Conservation (phyloP, 2,113 vertebrate genomes). For the Tychaedon coryphoeus region DNA sequence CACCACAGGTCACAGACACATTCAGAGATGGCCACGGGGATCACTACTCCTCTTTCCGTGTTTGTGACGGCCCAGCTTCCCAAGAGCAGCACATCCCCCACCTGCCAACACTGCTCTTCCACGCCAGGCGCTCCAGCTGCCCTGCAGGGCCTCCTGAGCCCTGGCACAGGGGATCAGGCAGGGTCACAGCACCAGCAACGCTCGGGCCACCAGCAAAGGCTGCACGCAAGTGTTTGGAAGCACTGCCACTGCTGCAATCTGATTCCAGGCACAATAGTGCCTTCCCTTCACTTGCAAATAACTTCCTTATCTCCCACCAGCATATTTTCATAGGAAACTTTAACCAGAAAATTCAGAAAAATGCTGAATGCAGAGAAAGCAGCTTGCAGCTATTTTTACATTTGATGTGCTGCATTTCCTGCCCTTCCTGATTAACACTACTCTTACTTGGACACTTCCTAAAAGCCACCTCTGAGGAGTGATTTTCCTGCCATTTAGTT, state of each 20-base stretch:
- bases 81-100: rapidly evolving
- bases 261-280: background rate
- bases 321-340: slow-evolving; percentile 50
- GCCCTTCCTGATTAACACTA: background rate
- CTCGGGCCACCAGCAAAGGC: background rate
- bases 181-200: background rate
- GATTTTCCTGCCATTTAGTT: background rate
- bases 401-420: background rate
- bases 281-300: slow-evolving; percentile 20
- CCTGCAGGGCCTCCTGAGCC: background rate
- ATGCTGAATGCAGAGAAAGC: slow-evolving; percentile 1
- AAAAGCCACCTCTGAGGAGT: slow-evolving; percentile 12
- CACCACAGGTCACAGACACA: rapidly evolving
- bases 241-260: background rate
- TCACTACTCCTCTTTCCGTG: rapidly evolving
- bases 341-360: slow-evolving; percentile 41
- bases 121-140: rapidly evolving
- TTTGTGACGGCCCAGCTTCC: rapidly evolving
- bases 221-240: rapidly evolving
- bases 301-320: slow-evolving; percentile 21
- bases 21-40: rapidly evolving
- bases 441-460: background rate
- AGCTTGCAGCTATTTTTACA: slow-evolving; percentile 48
- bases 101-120: rapidly evolving
- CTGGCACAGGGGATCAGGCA: background rate